Evolutionary conservation across 2,888 invertebrate species (phyloP).

Genomic region (Heliconius charithonia): DNA sequence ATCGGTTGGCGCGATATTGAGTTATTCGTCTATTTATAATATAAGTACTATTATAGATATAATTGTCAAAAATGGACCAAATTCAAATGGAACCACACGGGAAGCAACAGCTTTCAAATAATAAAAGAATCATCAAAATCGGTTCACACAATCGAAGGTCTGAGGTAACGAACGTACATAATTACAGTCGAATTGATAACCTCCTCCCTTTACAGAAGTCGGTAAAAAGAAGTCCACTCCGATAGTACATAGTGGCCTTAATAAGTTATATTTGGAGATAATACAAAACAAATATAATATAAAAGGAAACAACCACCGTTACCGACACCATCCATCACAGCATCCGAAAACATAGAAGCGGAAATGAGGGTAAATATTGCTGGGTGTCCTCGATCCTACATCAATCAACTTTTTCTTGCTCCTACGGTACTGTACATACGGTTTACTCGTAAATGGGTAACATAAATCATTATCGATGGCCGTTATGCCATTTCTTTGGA

Average conservation of each 20-base stretch:
- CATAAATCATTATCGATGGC: conserved; percentile 78
- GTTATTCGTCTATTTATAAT: too few species aligned
- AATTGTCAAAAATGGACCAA: too few species aligned
- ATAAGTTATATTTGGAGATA: not conserved
- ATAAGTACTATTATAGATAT: too few species aligned
- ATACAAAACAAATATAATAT: conserved; percentile 34
- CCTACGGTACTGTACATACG: conserved; percentile 55
- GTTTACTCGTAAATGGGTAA: conserved; percentile 61
- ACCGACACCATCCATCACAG: conserved; percentile 51
- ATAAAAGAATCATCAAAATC: too few species aligned
- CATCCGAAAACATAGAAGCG: conserved; percentile 52
- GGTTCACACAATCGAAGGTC: too few species aligned
- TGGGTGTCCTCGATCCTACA: conserved; percentile 62
- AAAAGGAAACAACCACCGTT: conserved; percentile 44
- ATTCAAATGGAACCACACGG: too few species aligned
- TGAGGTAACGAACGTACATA: too few species aligned
- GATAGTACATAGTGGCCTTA: not conserved
- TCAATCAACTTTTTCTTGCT: conserved; percentile 76
- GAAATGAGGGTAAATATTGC: conserved; percentile 66
- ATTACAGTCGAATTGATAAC: too few species aligned
- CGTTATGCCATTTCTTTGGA: conserved; percentile 42
- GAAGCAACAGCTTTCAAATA: too few species aligned
- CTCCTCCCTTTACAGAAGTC: too few species aligned
- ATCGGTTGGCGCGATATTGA: too few species aligned
- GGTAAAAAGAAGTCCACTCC: not conserved